These are phyloP conservation scores for Chrysina gloriosa DNA, from an alignment of 2,888 invertebrate genomes.

Conservation along the genomic window DNA sequence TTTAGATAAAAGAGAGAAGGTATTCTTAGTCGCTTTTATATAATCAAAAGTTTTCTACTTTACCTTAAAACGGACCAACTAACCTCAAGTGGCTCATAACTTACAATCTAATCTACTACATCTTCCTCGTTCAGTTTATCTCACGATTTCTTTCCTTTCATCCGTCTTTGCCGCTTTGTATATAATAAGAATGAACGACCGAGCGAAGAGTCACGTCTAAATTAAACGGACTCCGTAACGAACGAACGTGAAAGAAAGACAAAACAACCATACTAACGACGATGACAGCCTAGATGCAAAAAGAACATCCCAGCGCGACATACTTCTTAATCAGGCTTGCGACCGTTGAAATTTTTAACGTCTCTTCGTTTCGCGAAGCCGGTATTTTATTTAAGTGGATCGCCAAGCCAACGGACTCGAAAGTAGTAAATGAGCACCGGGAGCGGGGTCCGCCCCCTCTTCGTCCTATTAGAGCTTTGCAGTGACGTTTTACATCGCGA, in stretches of 20 bases:
- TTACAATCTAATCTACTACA: too few species aligned
- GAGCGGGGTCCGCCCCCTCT: not conserved
- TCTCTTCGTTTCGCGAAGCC: not conserved
- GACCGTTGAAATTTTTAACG: not conserved
- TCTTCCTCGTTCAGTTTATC: not conserved
- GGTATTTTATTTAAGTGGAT: not conserved
- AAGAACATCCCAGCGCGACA: not conserved
- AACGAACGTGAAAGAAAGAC: not conserved
- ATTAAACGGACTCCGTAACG: slow-evolving; percentile 10
- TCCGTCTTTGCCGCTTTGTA: not conserved
- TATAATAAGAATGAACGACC: slow-evolving; percentile 17
- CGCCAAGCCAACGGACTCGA: not conserved
- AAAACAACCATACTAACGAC: not conserved
- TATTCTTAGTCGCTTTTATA: too few species aligned
- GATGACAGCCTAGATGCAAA: not conserved
- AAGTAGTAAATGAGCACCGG: not conserved
- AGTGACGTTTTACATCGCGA: slow-evolving; percentile 5
- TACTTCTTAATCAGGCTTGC: slow-evolving; percentile 4
- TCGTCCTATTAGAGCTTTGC: slow-evolving; percentile 2
- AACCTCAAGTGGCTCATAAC: too few species aligned
- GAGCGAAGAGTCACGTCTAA: not conserved
- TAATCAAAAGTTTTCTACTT: too few species aligned
- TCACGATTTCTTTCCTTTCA: slow-evolving; percentile 7
- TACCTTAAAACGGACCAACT: too few species aligned
- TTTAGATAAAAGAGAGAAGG: too few species aligned